Percentiles rank a stretch among this genome's conserved stretches.
Evolutionary conservation across 2,113 vertebrate genomes (phyloP).

Genomic region (Drymodes brunneopygia): DNA sequence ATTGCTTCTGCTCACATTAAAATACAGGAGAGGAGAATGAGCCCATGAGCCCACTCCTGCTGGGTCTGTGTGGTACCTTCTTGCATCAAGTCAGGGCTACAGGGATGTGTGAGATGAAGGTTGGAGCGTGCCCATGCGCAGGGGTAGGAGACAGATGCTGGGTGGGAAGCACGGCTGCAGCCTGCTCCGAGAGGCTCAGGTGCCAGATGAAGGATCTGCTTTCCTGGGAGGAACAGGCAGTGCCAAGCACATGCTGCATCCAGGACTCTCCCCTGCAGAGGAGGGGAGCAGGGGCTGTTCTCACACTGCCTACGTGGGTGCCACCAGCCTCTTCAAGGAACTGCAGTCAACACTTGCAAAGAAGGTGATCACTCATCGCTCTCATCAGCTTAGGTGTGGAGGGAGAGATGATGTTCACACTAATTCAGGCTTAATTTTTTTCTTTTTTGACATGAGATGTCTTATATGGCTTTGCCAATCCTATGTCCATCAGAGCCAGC

Average conservation of each 20-base stretch:
- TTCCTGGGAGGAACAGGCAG: not conserved
- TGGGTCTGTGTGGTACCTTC: not conserved
- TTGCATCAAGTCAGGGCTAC: not conserved
- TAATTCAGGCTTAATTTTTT: not conserved
- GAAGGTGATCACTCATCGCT: not conserved
- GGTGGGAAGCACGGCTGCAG: not conserved
- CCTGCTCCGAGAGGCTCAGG: not conserved
- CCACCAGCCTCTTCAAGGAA: not conserved
- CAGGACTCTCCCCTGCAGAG: not conserved
- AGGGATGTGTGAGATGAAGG: not conserved
- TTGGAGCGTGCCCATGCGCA: not conserved
- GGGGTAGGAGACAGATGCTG: conserved; percentile 10
- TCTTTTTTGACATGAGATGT: not conserved
- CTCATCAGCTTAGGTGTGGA: not conserved
- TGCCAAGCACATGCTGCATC: not conserved
- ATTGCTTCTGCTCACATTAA: not conserved
- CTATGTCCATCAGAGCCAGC: not conserved
- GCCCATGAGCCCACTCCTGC: not conserved
- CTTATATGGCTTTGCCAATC: not conserved
- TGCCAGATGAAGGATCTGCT: conserved; percentile 34
- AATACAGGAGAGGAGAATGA: not conserved
- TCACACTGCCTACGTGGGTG: not conserved
- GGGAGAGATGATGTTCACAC: not conserved
- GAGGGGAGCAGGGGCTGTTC: not conserved
- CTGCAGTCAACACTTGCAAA: not conserved